These are phyloP conservation scores for Semotilus atromaculatus DNA, from an alignment of 2,797 vertebrate genomes.

Conservation along the genomic window DNA sequence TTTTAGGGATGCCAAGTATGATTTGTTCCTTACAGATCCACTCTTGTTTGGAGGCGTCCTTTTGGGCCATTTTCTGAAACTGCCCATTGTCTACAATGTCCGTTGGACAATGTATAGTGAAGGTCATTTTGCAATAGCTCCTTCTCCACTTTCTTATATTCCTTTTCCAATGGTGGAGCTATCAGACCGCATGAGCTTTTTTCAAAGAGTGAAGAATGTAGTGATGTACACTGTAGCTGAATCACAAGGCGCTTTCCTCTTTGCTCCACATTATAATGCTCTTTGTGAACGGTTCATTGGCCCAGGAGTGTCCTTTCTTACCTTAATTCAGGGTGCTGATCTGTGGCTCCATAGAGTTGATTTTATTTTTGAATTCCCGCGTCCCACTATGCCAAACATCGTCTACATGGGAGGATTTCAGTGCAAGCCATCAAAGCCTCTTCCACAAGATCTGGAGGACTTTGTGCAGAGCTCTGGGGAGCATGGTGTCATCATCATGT, in stretches of 20 bases:
- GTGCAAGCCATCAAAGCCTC: conserved; percentile 64
- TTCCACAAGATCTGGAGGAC: conserved; percentile 64
- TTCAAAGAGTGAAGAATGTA: conserved; percentile 54
- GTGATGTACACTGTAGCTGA: conserved; percentile 46
- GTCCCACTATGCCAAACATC: conserved; percentile 68
- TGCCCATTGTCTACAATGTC: conserved; percentile 59
- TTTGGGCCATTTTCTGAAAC: conserved; percentile 52
- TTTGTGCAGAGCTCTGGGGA: conserved; percentile 67
- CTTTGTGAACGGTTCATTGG: conserved; percentile 36
- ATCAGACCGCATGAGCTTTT: conserved; percentile 59
- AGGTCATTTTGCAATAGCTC: conserved; percentile 59
- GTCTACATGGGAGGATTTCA: conserved; percentile 70
- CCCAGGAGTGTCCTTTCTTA: conserved; percentile 12
- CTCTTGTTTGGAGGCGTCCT: conserved; percentile 45
- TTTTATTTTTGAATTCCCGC: conserved; percentile 57
- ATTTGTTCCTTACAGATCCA: conserved; percentile 61
- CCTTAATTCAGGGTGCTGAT: conserved; percentile 50
- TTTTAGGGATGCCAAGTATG: conserved; percentile 54
- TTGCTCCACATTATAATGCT: conserved; percentile 27
- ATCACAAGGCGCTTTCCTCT: conserved; percentile 22
- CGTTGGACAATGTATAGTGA: conserved; percentile 59
- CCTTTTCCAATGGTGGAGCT: conserved; percentile 53
- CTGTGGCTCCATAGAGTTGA: conserved; percentile 54
- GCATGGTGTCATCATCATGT: conserved; percentile 70
- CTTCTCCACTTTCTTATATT: conserved; percentile 62